Evolutionary conservation across 2,797 vertebrate species (phyloP).

Genomic region (Liasis olivaceus): DNA sequence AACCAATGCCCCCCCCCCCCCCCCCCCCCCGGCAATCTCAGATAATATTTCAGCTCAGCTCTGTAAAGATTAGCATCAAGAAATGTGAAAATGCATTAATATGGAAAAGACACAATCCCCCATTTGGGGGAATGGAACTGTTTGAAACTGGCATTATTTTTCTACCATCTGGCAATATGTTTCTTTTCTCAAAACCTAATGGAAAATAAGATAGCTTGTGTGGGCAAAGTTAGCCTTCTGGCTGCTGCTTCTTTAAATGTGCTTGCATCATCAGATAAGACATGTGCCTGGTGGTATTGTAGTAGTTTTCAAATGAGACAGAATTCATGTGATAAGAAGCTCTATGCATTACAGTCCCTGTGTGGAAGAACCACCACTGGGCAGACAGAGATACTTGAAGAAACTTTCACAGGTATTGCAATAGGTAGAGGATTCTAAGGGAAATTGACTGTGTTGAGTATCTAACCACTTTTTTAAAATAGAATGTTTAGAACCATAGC

Average conservation of each 20-base stretch:
- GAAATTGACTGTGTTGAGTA: neutral
- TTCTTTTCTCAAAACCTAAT: slow-evolving; percentile 2
- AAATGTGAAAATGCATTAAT: neutral
- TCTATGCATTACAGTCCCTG: neutral
- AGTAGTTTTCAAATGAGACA: neutral
- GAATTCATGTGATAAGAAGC: neutral
- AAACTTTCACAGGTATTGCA: neutral
- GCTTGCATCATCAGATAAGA: neutral
- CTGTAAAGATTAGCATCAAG: neutral
- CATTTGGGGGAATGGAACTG: neutral
- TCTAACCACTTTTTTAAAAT: neutral
- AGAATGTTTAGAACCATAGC: neutral
- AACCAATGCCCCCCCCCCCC: neutral
- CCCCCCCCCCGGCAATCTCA: neutral
- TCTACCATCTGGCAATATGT: slow-evolving; percentile 8
- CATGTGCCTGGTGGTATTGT: neutral
- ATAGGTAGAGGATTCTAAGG: neutral
- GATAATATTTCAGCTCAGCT: neutral
- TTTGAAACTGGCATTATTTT: neutral
- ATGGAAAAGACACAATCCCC: neutral
- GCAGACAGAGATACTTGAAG: neutral
- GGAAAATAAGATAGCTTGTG: neutral
- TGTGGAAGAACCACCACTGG: neutral
- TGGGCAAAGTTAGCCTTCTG: neutral
- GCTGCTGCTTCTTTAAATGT: neutral